Evolutionary conservation across 2,797 vertebrate species (phyloP).

Genomic region (Clarias pachynema): DNA sequence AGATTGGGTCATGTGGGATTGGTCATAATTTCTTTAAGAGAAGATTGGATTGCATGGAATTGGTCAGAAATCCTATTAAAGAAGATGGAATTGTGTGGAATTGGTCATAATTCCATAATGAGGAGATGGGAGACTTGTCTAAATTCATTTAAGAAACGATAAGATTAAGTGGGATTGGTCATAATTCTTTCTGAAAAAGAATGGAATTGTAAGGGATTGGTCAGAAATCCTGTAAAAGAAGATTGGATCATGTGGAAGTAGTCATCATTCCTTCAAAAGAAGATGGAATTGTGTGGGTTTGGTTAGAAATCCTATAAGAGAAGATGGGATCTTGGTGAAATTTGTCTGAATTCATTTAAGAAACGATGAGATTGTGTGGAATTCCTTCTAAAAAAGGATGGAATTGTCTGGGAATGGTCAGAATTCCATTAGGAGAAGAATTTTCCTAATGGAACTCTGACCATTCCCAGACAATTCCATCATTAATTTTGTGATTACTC

Average conservation of each 20-base stretch:
- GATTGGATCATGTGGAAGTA: no score
- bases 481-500: neutral
- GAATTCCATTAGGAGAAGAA: neutral
- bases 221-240: neutral
- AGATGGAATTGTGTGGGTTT: neutral
- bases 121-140: neutral
- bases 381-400: neutral
- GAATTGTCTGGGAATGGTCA: neutral
- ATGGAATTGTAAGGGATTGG: neutral
- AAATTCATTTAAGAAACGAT: neutral
- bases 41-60: neutral
- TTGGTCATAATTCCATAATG: neutral
- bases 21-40: neutral
- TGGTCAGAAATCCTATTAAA: neutral
- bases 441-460: no score
- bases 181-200: neutral
- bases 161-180: neutral
- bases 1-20: neutral
- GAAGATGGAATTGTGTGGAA: neutral
- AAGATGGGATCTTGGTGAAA: neutral
- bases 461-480: no score
- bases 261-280: neutral
- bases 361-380: neutral
- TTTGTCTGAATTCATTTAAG: neutral
- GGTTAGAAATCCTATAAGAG: neutral